A percentile compares a stretch with the other conserved stretches of the same genome.
Evolutionary conservation across 2,797 vertebrate species (phyloP).

Genomic region (Pangasius macronema): DNA sequence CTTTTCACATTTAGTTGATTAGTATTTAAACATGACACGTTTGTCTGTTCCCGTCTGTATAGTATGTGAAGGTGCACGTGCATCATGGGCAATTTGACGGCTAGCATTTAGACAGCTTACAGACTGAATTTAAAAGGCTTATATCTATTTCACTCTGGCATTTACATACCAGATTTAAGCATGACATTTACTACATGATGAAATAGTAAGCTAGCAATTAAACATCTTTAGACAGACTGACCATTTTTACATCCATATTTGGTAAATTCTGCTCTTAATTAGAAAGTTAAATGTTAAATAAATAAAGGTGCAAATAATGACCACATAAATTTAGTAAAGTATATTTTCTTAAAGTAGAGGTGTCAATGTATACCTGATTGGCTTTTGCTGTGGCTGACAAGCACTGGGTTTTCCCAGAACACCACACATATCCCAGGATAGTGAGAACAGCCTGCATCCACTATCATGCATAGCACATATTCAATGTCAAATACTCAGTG

Average conservation of each 20-base stretch:
- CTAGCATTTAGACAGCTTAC: neutral
- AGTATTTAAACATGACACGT: neutral
- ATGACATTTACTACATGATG: neutral
- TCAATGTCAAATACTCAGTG: slow-evolving; percentile 15
- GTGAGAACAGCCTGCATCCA: neutral
- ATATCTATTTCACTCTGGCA: neutral
- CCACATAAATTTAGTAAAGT: neutral
- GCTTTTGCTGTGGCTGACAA: no score
- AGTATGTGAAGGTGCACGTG: neutral
- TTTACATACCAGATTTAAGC: neutral
- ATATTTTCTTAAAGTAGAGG: neutral
- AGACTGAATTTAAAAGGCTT: neutral
- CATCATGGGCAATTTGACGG: neutral
- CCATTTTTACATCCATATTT: neutral
- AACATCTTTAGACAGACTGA: neutral
- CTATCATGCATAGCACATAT: slow-evolving; percentile 12
- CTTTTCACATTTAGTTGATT: neutral
- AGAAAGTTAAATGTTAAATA: neutral
- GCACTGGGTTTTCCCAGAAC: neutral
- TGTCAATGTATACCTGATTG: neutral
- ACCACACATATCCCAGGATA: neutral
- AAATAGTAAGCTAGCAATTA: neutral
- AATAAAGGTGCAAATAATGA: neutral
- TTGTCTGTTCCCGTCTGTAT: neutral
- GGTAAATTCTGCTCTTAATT: neutral